phyloP scores from a whole-genome alignment of 30 jellyfish, hydroid and myxozoan genomes.

The Aurelia sp. region DNA sequence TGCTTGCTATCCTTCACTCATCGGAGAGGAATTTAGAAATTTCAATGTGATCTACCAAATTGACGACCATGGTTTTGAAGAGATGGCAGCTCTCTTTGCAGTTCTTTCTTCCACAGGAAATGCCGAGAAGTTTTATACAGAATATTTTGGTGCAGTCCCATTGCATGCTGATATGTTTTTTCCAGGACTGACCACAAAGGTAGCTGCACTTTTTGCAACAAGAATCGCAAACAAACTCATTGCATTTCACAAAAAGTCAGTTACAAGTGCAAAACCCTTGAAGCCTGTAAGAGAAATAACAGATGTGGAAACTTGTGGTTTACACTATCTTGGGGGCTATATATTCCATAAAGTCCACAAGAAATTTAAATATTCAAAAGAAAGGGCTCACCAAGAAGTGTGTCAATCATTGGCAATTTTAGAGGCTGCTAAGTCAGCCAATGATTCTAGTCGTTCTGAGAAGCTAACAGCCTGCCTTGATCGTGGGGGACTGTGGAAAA shows the following conservation, averaged over 20 bases:
- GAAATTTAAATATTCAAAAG: no score
- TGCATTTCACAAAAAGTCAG: conserved; percentile 2
- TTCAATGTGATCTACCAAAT: not conserved
- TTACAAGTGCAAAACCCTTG: conserved; percentile 6
- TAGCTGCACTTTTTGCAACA: conserved; percentile 29
- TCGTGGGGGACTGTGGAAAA: no score
- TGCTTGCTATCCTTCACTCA: conserved; percentile 19
- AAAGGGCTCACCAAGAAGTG: no score
- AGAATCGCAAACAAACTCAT: not conserved
- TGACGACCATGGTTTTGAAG: conserved; percentile 12
- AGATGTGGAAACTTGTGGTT: no score
- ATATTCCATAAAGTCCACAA: no score
- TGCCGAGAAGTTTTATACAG: conserved; percentile 39
- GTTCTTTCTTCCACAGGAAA: conserved; percentile 17
- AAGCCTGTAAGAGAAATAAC: no score
- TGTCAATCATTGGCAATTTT: no score
- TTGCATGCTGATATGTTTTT: conserved; percentile 2
- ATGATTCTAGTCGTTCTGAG: no score
- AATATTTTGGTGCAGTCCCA: conserved; percentile 29
- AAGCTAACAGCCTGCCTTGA: no score
- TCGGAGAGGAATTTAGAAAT: conserved; percentile 12
- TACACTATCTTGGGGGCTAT: no score
- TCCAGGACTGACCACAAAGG: conserved; percentile 24
- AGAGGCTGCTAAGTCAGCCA: no score
- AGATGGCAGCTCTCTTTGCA: conserved; percentile 33